phyloP scores from a whole-genome alignment of 2,113 vertebrate genomes.

The Petroica traversi region DNA sequence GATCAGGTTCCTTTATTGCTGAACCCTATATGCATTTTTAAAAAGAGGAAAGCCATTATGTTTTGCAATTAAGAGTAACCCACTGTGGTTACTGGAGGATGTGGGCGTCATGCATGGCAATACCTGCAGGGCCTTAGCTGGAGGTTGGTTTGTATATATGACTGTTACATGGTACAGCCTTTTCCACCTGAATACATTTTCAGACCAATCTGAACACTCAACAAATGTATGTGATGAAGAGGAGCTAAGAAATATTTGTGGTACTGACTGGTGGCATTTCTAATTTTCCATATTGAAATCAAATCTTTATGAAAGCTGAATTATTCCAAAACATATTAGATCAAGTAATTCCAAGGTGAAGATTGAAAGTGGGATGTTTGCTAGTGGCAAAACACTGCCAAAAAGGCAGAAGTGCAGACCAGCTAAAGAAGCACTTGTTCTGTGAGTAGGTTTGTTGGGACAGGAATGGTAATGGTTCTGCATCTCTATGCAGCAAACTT shows the following conservation, averaged over 20 bases:
- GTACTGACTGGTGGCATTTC: neutral
- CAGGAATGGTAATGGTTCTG: neutral
- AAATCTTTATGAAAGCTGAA: neutral
- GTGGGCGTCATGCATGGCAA: neutral
- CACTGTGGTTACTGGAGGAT: neutral
- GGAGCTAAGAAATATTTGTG: neutral
- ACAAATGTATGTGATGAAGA: neutral
- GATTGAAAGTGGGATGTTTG: neutral
- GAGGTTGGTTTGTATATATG: neutral
- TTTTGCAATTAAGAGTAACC: neutral
- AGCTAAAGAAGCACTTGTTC: neutral
- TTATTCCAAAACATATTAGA: neutral
- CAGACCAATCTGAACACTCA: neutral
- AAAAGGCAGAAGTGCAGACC: neutral
- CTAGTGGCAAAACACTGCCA: neutral
- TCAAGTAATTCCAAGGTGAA: neutral
- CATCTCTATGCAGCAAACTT: neutral
- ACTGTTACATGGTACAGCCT: neutral
- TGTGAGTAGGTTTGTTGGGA: neutral
- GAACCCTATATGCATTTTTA: neutral
- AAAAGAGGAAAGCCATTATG: neutral
- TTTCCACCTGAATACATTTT: neutral
- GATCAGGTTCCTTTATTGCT: neutral
- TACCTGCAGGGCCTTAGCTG: neutral
- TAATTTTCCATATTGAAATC: neutral